Percentiles rank a stretch among this genome's conserved stretches.
Conservation (phyloP, 2,888 invertebrate species). For the Dicyrtomina minuta region DNA sequence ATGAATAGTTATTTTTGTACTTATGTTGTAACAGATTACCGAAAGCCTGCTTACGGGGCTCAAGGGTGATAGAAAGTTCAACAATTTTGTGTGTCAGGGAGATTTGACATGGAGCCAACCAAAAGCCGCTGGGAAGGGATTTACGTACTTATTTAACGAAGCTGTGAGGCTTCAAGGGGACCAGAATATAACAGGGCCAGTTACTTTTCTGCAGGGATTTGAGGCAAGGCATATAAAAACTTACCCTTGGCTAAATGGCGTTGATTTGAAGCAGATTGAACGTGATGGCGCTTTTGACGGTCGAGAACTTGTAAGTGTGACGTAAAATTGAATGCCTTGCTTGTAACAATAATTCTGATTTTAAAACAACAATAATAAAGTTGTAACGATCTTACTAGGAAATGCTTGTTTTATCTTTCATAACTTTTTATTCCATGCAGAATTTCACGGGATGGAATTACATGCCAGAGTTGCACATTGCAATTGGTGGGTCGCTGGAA, state of each 20-base stretch:
- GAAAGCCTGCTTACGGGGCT: neutral
- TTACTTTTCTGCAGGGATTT: conserved; percentile 38
- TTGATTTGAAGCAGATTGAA: conserved; percentile 39
- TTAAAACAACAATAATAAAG: too few species aligned
- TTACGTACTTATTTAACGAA: conserved; percentile 36
- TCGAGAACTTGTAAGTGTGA: conserved; percentile 8
- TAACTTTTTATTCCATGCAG: too few species aligned
- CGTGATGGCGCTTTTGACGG: conserved; percentile 34
- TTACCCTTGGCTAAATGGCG: conserved; percentile 36
- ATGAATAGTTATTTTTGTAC: too few species aligned
- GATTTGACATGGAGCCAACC: conserved; percentile 37
- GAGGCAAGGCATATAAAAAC: conserved; percentile 7
- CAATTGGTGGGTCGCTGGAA: neutral
- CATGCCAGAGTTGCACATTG: conserved; percentile 1
- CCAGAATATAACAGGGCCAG: conserved; percentile 36
- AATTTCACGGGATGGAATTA: conserved; percentile 2
- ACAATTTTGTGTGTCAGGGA: conserved; percentile 30
- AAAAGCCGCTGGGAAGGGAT: conserved; percentile 14
- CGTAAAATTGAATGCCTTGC: too few species aligned
- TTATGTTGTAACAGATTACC: neutral
- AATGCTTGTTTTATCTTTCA: too few species aligned
- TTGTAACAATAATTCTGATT: too few species aligned
- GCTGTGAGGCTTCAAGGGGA: conserved; percentile 32
- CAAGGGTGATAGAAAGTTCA: conserved; percentile 22
- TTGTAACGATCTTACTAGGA: too few species aligned